Evolutionary conservation across 2,113 vertebrate genomes (phyloP).

Genomic region (Pomatostomus ruficeps): DNA sequence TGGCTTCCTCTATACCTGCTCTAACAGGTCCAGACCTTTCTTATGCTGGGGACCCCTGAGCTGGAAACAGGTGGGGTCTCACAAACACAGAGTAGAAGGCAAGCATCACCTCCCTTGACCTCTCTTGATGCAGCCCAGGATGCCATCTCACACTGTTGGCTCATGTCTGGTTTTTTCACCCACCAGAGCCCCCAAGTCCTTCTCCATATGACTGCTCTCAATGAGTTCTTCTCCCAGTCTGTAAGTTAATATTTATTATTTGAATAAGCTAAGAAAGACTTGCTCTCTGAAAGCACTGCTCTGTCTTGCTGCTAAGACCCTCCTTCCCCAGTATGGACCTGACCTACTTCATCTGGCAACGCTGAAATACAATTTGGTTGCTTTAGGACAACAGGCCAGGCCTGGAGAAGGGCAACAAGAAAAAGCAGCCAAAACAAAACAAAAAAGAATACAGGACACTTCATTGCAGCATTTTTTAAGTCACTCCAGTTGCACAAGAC

Average conservation of each 20-base stretch:
- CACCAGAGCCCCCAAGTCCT: background rate
- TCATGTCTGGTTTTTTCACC: background rate
- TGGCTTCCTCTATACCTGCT: background rate
- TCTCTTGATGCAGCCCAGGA: background rate
- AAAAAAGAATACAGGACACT: background rate
- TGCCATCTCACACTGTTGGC: background rate
- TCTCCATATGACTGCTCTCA: background rate
- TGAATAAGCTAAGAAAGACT: background rate
- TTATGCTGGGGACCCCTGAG: background rate
- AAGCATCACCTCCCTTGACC: background rate
- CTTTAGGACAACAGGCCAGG: background rate
- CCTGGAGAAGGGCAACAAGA: background rate
- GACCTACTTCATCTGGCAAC: background rate
- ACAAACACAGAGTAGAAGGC: background rate
- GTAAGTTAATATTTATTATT: background rate
- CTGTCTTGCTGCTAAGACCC: background rate
- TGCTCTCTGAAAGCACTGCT: background rate
- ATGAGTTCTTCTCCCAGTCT: background rate
- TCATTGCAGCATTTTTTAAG: background rate
- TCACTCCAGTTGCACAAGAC: background rate
- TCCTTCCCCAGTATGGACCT: background rate
- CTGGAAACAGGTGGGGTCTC: background rate
- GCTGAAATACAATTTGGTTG: background rate
- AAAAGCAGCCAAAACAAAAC: background rate
- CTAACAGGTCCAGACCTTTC: background rate